Percentiles rank a stretch among this genome's conserved stretches.
Evolutionary conservation across 2,888 invertebrate species (phyloP).

Genomic region (Agrilus biguttatus): DNA sequence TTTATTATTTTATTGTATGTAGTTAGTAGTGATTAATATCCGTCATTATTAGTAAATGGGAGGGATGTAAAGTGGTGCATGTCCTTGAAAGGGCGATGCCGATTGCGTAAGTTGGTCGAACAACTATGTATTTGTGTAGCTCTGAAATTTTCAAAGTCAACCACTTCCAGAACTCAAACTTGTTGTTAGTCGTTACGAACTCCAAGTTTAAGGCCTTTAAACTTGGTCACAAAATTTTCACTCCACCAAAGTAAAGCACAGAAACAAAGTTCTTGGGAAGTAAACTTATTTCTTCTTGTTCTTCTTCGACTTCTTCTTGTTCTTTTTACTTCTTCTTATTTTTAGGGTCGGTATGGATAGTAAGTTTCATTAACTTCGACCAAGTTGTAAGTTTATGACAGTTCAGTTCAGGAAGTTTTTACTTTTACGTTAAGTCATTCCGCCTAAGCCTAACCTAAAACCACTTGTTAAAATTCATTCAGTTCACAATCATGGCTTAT

Average conservation of each 20-base stretch:
- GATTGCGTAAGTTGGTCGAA: no score
- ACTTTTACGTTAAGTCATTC: constrained; percentile 12
- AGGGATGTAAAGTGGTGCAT: neutral
- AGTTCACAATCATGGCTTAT: no score
- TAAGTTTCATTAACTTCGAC: constrained; percentile 12
- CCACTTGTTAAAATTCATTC: neutral
- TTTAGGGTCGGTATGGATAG: constrained; percentile 12
- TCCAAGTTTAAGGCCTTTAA: constrained; percentile 12
- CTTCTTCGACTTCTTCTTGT: constrained; percentile 10
- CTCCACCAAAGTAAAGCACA: constrained; percentile 7
- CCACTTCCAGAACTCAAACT: constrained; percentile 1
- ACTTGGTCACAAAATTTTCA: constrained; percentile 13
- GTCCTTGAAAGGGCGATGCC: no score
- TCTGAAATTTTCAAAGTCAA: no score
- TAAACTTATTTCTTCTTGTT: constrained; percentile 4
- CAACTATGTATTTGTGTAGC: no score
- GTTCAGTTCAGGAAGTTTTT: constrained; percentile 31
- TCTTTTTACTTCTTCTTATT: constrained; percentile 10
- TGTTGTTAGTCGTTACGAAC: constrained; percentile 9
- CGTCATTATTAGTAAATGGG: no score
- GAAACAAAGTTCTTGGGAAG: constrained; percentile 11
- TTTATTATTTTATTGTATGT: no score
- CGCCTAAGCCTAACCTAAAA: neutral
- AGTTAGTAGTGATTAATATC: no score
- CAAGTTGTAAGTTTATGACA: constrained; percentile 26